Conservation (phyloP, 1,140 invertebrate species). For the Drosophila chauvacae region DNA sequence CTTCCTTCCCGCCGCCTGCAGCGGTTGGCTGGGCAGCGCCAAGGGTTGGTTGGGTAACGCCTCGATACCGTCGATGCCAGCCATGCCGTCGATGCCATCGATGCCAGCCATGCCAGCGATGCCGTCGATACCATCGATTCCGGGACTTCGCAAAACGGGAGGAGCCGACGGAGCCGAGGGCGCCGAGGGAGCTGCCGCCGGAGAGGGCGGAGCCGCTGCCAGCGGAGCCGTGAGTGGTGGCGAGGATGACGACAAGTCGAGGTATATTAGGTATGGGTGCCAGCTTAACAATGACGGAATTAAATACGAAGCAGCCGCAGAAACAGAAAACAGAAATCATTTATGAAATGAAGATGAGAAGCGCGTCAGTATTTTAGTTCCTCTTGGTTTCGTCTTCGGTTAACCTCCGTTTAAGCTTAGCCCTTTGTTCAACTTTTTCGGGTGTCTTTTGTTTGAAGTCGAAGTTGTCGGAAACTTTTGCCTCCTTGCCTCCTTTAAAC, state of each 20-base stretch:
- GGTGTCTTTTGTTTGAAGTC: slow-evolving; percentile 44
- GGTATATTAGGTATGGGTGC: slow-evolving; percentile 89
- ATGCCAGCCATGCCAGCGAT: slow-evolving; percentile 84
- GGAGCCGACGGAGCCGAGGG: slow-evolving; percentile 77
- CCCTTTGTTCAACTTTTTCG: slow-evolving; percentile 42
- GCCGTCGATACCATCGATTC: slow-evolving; percentile 86
- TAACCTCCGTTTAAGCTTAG: slow-evolving; percentile 37
- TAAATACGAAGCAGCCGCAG: slow-evolving; percentile 67
- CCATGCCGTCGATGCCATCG: slow-evolving; percentile 82
- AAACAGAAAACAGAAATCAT: slow-evolving; percentile 17
- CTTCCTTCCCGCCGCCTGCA: slow-evolving; percentile 9
- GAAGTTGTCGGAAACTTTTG: slow-evolving; percentile 20
- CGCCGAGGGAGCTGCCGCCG: slow-evolving; percentile 82
- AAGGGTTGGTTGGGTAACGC: slow-evolving; percentile 90
- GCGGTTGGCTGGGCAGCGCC: slow-evolving; percentile 92
- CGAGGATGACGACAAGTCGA: slow-evolving; percentile 93
- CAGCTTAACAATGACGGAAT: slow-evolving; percentile 84
- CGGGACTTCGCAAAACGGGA: slow-evolving; percentile 88
- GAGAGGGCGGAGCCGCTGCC: slow-evolving; percentile 85
- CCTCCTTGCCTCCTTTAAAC: background rate
- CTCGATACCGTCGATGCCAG: slow-evolving; percentile 80
- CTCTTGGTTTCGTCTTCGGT: slow-evolving; percentile 25
- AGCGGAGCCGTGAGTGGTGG: slow-evolving; percentile 87
- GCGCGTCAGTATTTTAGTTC: slow-evolving; percentile 59
- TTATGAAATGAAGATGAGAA: slow-evolving; percentile 42